A percentile compares a stretch with the other conserved stretches of the same genome.
These are phyloP conservation scores for Scaptodrosophila lebanonensis DNA, from an alignment of 1,140 invertebrate species.

Conservation along the genomic window DNA sequence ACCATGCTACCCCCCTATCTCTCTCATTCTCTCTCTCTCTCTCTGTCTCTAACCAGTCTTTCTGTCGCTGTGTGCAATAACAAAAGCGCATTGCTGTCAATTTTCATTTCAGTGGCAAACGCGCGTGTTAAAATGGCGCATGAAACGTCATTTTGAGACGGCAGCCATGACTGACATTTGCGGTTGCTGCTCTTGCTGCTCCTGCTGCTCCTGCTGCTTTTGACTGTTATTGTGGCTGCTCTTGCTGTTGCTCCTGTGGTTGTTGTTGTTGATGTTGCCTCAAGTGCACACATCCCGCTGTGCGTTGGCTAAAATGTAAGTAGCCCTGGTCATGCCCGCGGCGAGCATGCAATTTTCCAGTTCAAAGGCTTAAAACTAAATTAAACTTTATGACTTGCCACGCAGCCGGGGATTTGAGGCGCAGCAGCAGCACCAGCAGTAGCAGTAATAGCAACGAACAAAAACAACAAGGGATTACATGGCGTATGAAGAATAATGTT, in stretches of 20 bases:
- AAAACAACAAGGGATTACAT: constrained; percentile 73
- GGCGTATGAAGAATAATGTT: constrained; percentile 63
- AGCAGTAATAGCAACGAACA: constrained; percentile 43
- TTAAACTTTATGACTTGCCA: constrained; percentile 73
- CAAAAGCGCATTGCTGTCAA: constrained; percentile 38
- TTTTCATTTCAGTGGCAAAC: constrained; percentile 31
- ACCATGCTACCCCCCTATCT: constrained; percentile 6
- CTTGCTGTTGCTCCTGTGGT: constrained; percentile 7
- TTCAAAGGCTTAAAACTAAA: constrained; percentile 75
- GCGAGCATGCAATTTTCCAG: constrained; percentile 68
- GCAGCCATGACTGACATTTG: constrained; percentile 44
- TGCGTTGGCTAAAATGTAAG: constrained; percentile 38
- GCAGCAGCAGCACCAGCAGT: constrained; percentile 7
- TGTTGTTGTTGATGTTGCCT: constrained; percentile 14
- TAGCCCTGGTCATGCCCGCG: constrained; percentile 12
- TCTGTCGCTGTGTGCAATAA: too few relatives aligned
- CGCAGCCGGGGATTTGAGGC: constrained; percentile 17
- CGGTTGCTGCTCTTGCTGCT: constrained; percentile 17
- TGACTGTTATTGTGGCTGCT: not conserved
- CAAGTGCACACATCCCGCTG: constrained; percentile 11
- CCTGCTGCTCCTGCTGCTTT: constrained; percentile 5
- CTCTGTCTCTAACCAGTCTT: not conserved
- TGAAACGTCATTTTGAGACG: constrained; percentile 36
- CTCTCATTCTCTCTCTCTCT: not conserved
- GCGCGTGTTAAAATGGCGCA: constrained; percentile 39